Evolutionary conservation across 2,113 vertebrate species (phyloP).

Genomic region (Onychostruthus taczanowskii): DNA sequence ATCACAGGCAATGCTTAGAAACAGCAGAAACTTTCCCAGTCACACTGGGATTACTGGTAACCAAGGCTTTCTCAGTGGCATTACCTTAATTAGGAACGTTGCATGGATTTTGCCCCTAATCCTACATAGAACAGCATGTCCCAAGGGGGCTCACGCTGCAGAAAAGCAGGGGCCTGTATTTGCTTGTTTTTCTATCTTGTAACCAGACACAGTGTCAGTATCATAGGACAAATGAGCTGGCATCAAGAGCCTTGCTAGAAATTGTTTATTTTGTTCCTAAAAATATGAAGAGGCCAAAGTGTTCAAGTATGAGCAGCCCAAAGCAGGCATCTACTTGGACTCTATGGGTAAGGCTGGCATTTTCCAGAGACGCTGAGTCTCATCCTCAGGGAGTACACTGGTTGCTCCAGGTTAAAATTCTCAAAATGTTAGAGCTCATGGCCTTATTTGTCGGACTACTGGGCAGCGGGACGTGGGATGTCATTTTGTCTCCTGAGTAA

Average conservation of each 20-base stretch:
- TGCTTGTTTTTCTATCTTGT: constrained; percentile 12
- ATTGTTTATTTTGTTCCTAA: constrained; percentile 59
- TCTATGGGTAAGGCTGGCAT: background rate
- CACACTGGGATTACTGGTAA: background rate
- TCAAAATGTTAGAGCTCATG: background rate
- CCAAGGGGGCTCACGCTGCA: background rate
- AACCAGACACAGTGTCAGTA: background rate
- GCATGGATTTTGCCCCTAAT: background rate
- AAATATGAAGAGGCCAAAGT: constrained; percentile 2
- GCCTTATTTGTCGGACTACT: background rate
- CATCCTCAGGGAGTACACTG: background rate
- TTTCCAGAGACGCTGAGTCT: background rate
- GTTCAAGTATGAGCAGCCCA: background rate
- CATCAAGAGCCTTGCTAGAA: background rate
- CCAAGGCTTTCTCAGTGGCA: background rate
- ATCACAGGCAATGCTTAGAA: background rate
- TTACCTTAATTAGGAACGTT: constrained; percentile 24
- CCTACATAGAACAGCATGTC: background rate
- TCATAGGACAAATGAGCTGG: background rate
- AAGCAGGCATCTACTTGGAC: background rate
- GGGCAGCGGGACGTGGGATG: background rate
- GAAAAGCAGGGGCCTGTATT: background rate
- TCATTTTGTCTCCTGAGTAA: background rate
- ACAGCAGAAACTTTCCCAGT: background rate
- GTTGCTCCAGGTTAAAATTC: background rate